Evolutionary conservation across 2,797 vertebrate genomes (phyloP).

Genomic region (Aselliscus stoliczkanus): DNA sequence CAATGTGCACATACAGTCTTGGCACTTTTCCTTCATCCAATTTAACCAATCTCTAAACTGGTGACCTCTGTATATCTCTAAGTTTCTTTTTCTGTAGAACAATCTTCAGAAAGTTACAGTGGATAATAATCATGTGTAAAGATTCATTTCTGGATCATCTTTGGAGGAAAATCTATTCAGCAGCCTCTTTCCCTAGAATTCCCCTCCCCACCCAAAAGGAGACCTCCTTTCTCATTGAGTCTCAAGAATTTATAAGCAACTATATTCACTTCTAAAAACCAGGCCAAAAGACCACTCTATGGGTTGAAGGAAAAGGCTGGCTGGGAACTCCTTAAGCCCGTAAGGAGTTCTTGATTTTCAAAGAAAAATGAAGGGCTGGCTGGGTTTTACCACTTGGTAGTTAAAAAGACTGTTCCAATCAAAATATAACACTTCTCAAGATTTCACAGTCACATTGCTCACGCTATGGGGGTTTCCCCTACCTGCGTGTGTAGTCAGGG

Average conservation of each 20-base stretch:
- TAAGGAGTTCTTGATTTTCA: constrained; percentile 16
- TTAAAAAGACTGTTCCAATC: constrained; percentile 14
- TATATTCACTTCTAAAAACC: background rate
- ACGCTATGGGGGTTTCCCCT: background rate
- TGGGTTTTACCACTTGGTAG: constrained; percentile 25
- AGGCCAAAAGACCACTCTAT: background rate
- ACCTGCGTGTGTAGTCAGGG: background rate
- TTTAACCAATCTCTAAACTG: constrained; percentile 14
- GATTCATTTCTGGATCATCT: constrained; percentile 40
- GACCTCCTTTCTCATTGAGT: background rate
- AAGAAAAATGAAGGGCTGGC: constrained; percentile 30
- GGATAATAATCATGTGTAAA: background rate
- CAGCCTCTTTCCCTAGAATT: background rate
- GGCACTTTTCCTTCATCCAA: constrained; percentile 44
- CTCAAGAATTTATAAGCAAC: constrained; percentile 5
- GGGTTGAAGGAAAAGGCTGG: background rate
- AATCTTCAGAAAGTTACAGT: background rate
- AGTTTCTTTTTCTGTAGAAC: background rate
- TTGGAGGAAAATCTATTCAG: constrained; percentile 13
- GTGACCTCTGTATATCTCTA: background rate
- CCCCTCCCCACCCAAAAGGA: background rate
- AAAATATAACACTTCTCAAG: constrained; percentile 24
- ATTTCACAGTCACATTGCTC: background rate
- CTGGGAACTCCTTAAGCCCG: background rate
- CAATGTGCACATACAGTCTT: constrained; percentile 6